These are phyloP conservation scores for Rhinichthys klamathensis DNA, from an alignment of 2,113 vertebrate genomes.

Conservation along the genomic window DNA sequence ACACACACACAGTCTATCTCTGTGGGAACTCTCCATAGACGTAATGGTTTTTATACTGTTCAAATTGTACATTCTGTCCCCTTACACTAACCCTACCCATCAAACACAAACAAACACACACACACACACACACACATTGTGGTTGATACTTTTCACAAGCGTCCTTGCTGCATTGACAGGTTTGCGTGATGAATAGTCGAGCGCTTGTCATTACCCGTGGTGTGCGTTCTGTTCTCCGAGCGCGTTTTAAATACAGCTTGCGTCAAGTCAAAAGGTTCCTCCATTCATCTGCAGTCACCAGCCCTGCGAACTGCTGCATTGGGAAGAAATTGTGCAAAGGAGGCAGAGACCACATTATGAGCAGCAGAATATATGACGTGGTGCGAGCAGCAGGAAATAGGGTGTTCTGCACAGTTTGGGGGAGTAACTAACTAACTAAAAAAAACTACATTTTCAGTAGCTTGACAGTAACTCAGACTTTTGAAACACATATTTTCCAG, in stretches of 20 bases:
- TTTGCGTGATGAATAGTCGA: constrained; percentile 49
- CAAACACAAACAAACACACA: neutral
- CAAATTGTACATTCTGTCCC: no score
- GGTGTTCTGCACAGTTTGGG: neutral
- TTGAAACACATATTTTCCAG: neutral
- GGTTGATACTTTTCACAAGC: neutral
- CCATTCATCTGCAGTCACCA: constrained; percentile 67
- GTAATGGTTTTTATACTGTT: no score
- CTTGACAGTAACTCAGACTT: neutral
- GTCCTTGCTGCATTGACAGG: constrained; percentile 33
- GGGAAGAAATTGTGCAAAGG: constrained; percentile 69
- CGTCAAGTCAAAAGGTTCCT: constrained; percentile 62
- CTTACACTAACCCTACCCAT: no score
- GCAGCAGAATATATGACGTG: constrained; percentile 6
- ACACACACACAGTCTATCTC: neutral
- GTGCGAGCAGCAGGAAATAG: neutral
- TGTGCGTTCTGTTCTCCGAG: constrained; percentile 45
- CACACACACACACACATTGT: neutral
- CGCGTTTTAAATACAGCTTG: constrained; percentile 59
- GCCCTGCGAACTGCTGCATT: constrained; percentile 68
- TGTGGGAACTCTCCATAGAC: no score
- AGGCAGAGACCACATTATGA: constrained; percentile 59
- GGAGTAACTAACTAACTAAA: neutral
- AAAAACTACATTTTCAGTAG: neutral
- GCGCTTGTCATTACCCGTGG: constrained; percentile 47